A percentile compares a stretch with the other conserved stretches of the same genome.
phyloP scores from a whole-genome alignment of 1,140 invertebrate genomes.

The Melanaphis sacchari region DNA sequence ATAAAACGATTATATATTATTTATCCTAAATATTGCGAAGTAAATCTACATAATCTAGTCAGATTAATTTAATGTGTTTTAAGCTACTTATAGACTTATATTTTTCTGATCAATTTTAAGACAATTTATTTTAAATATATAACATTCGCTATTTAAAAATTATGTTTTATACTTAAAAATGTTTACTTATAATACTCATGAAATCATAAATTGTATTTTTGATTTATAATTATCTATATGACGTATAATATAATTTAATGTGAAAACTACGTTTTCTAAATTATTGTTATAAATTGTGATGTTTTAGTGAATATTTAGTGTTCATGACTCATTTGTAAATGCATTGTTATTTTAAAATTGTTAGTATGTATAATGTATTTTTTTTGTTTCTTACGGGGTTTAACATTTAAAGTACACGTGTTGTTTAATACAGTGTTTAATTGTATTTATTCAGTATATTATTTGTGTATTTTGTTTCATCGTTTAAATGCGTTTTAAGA shows the following conservation, averaged over 20 bases:
- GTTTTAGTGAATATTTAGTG: not conserved
- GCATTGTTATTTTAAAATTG: not conserved
- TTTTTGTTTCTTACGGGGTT: not conserved
- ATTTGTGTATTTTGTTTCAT: not conserved
- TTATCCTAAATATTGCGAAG: not conserved
- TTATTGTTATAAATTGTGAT: not conserved
- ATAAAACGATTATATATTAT: not conserved
- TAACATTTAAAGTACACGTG: not conserved
- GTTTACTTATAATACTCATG: not conserved
- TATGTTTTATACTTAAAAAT: not conserved
- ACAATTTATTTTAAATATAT: not conserved
- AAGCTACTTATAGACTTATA: not conserved
- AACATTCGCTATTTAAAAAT: not conserved
- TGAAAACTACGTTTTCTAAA: not conserved
- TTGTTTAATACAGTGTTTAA: not conserved
- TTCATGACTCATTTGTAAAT: not conserved
- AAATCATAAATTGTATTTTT: slow-evolving; percentile 1
- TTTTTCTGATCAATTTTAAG: not conserved
- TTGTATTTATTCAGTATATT: not conserved
- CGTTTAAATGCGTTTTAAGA: not conserved
- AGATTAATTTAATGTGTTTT: not conserved
- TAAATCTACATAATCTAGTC: not conserved
- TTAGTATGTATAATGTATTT: not conserved
- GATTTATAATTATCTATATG: not conserved
- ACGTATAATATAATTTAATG: not conserved